These are phyloP conservation scores for Macaria liturata DNA, from an alignment of 2,888 invertebrate species.

Conservation along the genomic window DNA sequence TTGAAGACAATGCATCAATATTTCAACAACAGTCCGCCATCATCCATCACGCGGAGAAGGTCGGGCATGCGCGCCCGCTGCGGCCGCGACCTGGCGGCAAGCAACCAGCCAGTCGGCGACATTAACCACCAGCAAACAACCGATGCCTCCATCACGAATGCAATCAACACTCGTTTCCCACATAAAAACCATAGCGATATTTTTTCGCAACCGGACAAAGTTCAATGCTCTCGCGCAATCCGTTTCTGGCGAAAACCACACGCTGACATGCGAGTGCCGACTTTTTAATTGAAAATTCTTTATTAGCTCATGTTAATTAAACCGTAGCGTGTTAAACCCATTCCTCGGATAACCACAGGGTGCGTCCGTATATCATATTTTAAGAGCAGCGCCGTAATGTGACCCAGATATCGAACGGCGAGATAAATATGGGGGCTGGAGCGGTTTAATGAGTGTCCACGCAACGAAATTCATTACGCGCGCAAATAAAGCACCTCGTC, in stretches of 20 bases:
- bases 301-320: conserved; percentile 54
- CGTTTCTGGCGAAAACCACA: conserved; percentile 42
- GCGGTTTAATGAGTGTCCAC: conserved; percentile 41
- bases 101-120: conserved; percentile 40
- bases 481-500: conserved; percentile 42
- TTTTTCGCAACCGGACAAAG: conserved; percentile 45
- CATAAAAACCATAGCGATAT: conserved; percentile 39
- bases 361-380: conserved; percentile 48
- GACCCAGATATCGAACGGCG: conserved; percentile 56
- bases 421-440: conserved; percentile 47
- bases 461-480: conserved; percentile 51
- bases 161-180: conserved; percentile 39
- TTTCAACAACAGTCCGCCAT: conserved; percentile 40
- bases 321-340: conserved; percentile 49
- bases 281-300: conserved; percentile 56
- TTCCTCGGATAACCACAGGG: conserved; percentile 52
- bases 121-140: conserved; percentile 35
- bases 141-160: conserved; percentile 34
- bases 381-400: conserved; percentile 48
- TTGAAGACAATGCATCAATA: conserved; percentile 42
- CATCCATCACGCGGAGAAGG: conserved; percentile 52
- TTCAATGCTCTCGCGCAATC: conserved; percentile 47
- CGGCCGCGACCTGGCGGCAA: conserved; percentile 19
- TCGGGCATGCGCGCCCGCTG: conserved; percentile 35
- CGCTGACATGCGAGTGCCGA: conserved; percentile 41